Evolutionary conservation across 2,888 invertebrate species (phyloP).

Genomic region (Peribatodes rhomboidaria): DNA sequence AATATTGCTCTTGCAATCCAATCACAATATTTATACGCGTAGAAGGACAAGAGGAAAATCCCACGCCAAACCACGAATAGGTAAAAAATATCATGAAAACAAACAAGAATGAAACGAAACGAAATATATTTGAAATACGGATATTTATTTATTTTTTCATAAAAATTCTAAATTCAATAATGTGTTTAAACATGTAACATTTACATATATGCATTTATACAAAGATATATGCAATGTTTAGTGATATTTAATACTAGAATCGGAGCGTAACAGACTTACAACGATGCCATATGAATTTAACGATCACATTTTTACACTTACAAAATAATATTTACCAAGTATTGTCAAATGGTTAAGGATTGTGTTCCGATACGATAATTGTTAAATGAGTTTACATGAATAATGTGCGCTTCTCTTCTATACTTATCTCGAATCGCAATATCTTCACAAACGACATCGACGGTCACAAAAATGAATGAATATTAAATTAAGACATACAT

Average conservation of each 20-base stretch:
- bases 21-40: slow-evolving; percentile 22
- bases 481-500: slow-evolving; percentile 47
- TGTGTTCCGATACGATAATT: slow-evolving; percentile 64
- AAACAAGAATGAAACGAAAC: slow-evolving; percentile 73
- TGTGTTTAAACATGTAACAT: slow-evolving; percentile 87
- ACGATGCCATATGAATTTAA: slow-evolving; percentile 70
- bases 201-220: slow-evolving; percentile 87
- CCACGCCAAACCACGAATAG: slow-evolving; percentile 4
- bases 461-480: slow-evolving; percentile 35
- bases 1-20: slow-evolving; percentile 15
- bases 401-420: slow-evolving; percentile 80
- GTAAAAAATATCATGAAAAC: slow-evolving; percentile 40
- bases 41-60: slow-evolving; percentile 23
- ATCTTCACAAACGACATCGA: slow-evolving; percentile 67
- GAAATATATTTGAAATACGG: slow-evolving; percentile 86
- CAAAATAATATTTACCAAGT: slow-evolving; percentile 84
- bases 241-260: slow-evolving; percentile 84
- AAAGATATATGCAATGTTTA: slow-evolving; percentile 86
- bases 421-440: slow-evolving; percentile 69
- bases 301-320: slow-evolving; percentile 81
- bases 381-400: slow-evolving; percentile 66
- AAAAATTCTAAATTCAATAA: slow-evolving; percentile 88
- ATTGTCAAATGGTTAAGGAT: slow-evolving; percentile 84
- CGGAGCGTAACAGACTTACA: slow-evolving; percentile 82
- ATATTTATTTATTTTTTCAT: slow-evolving; percentile 87